These are phyloP conservation scores for Echiichthys vipera DNA, from an alignment of 2,797 vertebrate genomes.

Conservation along the genomic window DNA sequence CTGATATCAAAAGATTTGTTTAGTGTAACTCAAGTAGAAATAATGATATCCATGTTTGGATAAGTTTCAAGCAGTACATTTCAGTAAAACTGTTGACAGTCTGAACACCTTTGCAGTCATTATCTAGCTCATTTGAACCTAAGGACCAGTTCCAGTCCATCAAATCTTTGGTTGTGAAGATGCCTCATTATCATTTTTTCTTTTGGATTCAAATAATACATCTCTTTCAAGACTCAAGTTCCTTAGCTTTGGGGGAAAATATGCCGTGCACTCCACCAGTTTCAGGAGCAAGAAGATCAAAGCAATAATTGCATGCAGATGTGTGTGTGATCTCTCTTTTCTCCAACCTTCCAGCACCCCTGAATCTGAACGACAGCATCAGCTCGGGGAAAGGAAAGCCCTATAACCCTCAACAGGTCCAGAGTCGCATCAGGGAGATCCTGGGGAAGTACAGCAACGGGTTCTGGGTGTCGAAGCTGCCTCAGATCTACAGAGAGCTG, in stretches of 20 bases:
- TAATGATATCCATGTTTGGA: neutral
- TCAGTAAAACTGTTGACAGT: neutral
- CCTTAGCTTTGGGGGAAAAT: neutral
- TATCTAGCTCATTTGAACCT: neutral
- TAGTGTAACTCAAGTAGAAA: neutral
- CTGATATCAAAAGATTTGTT: neutral
- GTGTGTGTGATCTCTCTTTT: conserved; percentile 14
- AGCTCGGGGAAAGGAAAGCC: conserved; percentile 66
- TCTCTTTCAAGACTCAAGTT: neutral
- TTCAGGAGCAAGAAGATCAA: neutral
- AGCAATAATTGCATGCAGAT: neutral
- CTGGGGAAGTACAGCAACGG: conserved; percentile 91
- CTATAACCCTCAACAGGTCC: conserved; percentile 86
- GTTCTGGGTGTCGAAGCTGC: conserved; percentile 94
- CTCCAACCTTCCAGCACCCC: conserved; percentile 76
- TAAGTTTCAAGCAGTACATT: neutral
- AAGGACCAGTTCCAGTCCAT: no score
- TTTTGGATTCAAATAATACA: conserved; percentile 3
- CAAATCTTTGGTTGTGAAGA: neutral
- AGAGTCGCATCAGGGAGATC: conserved; percentile 91
- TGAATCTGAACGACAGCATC: conserved; percentile 72
- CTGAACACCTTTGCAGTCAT: neutral
- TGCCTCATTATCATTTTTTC: neutral
- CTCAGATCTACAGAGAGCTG: conserved; percentile 91
- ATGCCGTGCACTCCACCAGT: neutral